Percentiles rank a stretch among this genome's conserved stretches.
These are phyloP conservation scores for Phenacoccus solenopsis DNA, from an alignment of 1,140 invertebrate genomes.

Conservation along the genomic window DNA sequence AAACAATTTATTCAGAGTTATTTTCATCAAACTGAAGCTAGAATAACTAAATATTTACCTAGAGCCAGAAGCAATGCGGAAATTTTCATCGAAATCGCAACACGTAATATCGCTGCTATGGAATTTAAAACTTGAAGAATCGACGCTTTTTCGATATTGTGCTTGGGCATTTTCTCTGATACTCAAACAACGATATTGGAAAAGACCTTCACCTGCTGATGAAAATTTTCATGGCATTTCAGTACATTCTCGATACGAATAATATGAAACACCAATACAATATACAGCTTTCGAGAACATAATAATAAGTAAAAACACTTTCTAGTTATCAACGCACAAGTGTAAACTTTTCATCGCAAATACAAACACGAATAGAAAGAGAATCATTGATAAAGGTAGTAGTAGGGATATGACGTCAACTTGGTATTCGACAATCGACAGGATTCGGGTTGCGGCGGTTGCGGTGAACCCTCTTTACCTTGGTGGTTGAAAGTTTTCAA, in stretches of 20 bases:
- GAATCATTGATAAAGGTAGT: background rate
- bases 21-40: background rate
- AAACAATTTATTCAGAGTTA: slow-evolving; percentile 21
- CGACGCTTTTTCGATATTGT: background rate
- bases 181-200: too few relatives aligned
- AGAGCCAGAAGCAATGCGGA: slow-evolving; percentile 44
- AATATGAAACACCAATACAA: background rate
- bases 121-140: slow-evolving; percentile 39
- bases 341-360: too few relatives aligned
- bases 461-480: too few relatives aligned
- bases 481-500: too few relatives aligned
- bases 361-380: background rate
- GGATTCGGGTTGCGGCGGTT: too few relatives aligned
- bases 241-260: background rate
- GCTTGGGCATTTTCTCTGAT: background rate
- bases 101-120: slow-evolving; percentile 53
- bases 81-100: slow-evolving; percentile 46
- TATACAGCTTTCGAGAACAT: too few relatives aligned
- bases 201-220: background rate
- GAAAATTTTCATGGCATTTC: background rate
- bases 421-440: background rate
- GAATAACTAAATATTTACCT: slow-evolving; percentile 37
- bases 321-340: too few relatives aligned
- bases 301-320: too few relatives aligned
- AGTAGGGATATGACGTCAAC: background rate